A percentile compares a stretch with the other conserved stretches of the same genome.
These are phyloP conservation scores for Eriosoma lanigerum DNA, from an alignment of 1,140 invertebrate genomes.

Conservation along the genomic window DNA sequence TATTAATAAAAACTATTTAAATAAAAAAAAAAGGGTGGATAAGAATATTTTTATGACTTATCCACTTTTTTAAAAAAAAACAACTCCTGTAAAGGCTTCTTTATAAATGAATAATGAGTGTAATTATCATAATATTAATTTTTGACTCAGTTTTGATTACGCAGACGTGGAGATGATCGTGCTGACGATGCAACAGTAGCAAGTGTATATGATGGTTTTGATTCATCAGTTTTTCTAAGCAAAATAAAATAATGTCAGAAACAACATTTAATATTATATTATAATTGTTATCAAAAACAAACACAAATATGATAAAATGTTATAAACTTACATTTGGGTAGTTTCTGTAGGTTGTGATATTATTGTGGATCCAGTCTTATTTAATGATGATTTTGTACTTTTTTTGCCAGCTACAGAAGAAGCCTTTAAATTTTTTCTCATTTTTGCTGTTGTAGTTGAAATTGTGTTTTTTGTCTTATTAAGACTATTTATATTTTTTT, in stretches of 20 bases:
- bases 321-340: not conserved
- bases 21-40: too few species aligned
- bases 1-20: too few species aligned
- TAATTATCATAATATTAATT: too few species aligned
- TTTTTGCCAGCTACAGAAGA: not conserved
- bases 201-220: slow-evolving; percentile 15
- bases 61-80: too few species aligned
- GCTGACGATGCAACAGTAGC: slow-evolving; percentile 20
- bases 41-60: too few species aligned
- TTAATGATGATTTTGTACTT: not conserved
- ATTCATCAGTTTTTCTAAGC: not conserved
- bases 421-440: slow-evolving; percentile 13
- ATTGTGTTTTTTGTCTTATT: not conserved
- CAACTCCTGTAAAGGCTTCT: too few species aligned
- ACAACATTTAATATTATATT: not conserved
- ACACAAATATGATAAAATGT: too few species aligned
- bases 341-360: not conserved
- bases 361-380: not conserved
- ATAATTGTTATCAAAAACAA: not conserved
- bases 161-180: not conserved
- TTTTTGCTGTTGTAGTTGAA: not conserved
- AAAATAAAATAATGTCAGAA: not conserved
- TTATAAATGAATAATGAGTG: too few species aligned
- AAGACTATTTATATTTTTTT: not conserved
- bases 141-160: not conserved